Base-by-base conservation (phyloP, 2,113 vertebrate genomes). In the Cebidichthys violaceus region DNA sequence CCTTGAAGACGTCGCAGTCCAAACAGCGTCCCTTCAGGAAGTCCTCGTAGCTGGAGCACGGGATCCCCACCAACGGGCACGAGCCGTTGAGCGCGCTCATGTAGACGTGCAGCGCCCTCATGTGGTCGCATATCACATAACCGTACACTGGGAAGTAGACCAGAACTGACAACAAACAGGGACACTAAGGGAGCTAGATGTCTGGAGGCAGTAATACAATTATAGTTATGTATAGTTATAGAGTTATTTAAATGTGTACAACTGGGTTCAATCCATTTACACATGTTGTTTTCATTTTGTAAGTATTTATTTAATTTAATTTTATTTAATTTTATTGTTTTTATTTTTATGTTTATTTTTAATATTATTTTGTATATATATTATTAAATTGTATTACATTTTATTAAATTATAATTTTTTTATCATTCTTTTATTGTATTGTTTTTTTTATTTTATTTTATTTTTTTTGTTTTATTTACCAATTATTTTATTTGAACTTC, bases 111-210 rank as follows among this genome's bases (percentile, higher is more conserved):
- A 99, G 93, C 5, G 98, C 97, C 87, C 98, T 96, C 97, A 98
- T 97, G 94, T 99, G 98, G 95, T 99, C 98, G 17, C 98, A 99
- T 81, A 99, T 97, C 80, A 99, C 90, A 73, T 96, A 97, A 18
- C 91, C 93, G 45, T 97, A 99, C 82, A 96, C 98, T 99, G 94
- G 77, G 75, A 92, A 92, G 73, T 81, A 94, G 59, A 93, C 61
- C 20, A 93, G 70, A 93, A 91, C 88, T 92, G 84, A 94, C 89
- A 94, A 76, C 83, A 93, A 47, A 92, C 50, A 75, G 7, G 35
- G 29, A 82, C 45, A 70, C 77, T 90, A 29, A 89, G 81, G 71
- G 27, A 72, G 71, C 62, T 61, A 79, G 4, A 59, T 37, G 43
- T 57, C 14, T 41, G 59, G 3, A 74, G 14, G 27, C 39, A 62